These are phyloP conservation scores for Drosophila neutralis DNA, from an alignment of 2,888 invertebrate species.

Conservation along the genomic window DNA sequence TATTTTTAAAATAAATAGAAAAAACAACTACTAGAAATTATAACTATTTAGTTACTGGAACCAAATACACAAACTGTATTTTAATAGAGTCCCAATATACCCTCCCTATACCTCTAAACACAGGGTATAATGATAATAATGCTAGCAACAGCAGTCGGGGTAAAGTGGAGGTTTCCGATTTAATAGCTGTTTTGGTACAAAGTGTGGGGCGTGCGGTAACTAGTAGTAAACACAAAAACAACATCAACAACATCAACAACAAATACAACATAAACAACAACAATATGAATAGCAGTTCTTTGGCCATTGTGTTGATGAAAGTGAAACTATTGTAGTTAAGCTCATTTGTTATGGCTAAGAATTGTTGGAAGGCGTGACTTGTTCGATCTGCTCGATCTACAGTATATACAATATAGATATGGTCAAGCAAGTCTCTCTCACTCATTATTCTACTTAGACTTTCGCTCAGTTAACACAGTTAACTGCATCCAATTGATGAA, in stretches of 20 bases:
- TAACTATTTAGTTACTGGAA: neutral
- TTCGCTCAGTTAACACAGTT: conserved; percentile 66
- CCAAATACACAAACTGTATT: neutral
- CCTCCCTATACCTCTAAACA: neutral
- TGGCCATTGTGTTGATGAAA: conserved; percentile 64
- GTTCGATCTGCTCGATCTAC: conserved; percentile 28
- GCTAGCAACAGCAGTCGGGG: conserved; percentile 18
- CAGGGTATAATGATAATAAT: conserved; percentile 27
- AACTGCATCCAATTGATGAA: conserved; percentile 56
- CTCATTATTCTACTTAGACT: conserved; percentile 61
- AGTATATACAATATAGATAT: neutral
- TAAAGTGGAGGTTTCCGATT: conserved; percentile 7
- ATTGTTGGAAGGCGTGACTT: conserved; percentile 33
- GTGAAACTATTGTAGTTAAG: conserved; percentile 60
- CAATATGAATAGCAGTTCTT: conserved; percentile 46
- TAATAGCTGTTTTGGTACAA: conserved; percentile 40
- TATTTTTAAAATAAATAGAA: neutral
- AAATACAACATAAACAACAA: conserved; percentile 30
- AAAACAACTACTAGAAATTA: no score
- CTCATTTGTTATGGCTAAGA: conserved; percentile 58
- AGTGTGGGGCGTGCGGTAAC: conserved; percentile 39
- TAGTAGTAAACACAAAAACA: conserved; percentile 32
- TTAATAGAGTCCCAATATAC: conserved; percentile 13
- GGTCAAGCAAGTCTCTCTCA: conserved; percentile 22
- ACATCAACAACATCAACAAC: conserved; percentile 18